phyloP scores from a whole-genome alignment of 2,797 vertebrate species.

The Sebastes ruberrimus region DNA sequence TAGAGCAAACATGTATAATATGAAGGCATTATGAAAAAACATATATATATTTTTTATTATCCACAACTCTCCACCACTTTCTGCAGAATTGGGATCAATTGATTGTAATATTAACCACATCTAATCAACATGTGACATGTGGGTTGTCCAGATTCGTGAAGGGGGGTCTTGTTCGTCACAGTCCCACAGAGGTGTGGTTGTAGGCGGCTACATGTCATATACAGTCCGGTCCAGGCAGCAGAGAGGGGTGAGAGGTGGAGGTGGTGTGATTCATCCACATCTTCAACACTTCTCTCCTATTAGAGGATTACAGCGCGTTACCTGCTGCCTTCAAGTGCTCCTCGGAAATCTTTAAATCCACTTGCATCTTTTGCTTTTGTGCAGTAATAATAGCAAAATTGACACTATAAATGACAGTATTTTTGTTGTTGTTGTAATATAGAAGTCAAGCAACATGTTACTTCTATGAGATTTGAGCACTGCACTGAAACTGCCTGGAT shows the following conservation, averaged over 20 bases:
- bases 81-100: not conserved
- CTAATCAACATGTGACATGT: not conserved
- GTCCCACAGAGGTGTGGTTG: not conserved
- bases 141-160: not conserved
- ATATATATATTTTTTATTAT: not conserved
- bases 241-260: slow-evolving; percentile 12
- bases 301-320: slow-evolving; percentile 21
- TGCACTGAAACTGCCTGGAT: not conserved
- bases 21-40: not conserved
- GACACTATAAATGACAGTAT: not conserved
- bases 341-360: not conserved
- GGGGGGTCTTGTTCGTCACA: not conserved
- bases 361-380: not conserved
- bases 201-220: not conserved
- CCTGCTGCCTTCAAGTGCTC: slow-evolving; percentile 21
- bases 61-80: not conserved
- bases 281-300: slow-evolving; percentile 8
- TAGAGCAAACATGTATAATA: not conserved
- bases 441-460: not conserved
- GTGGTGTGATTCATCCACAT: slow-evolving; percentile 31
- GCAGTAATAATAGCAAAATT: not conserved
- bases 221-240: not conserved
- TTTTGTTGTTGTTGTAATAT: too few relatives aligned
- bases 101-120: not conserved
- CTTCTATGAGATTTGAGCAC: not conserved